Evolutionary conservation across 2,113 vertebrate species (phyloP).

Genomic region (Oxyura jamaicensis): DNA sequence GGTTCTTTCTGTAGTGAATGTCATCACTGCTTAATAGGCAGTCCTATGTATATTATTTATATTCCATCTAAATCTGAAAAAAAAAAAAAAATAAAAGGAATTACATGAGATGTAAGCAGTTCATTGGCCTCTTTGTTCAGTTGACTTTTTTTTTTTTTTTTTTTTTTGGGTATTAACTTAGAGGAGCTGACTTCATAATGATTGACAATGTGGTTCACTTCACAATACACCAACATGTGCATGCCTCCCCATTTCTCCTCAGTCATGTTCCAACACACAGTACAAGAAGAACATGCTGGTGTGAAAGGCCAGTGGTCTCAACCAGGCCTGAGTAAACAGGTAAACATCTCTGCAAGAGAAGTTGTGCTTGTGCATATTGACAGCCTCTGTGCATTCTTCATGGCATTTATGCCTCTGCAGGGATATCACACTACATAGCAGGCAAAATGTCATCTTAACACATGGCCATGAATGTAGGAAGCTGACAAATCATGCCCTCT

Average conservation of each 20-base stretch:
- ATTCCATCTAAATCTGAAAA: not conserved
- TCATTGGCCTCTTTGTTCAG: not conserved
- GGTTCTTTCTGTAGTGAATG: not conserved
- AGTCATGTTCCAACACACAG: not conserved
- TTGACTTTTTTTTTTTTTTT: not conserved
- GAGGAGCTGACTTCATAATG: not conserved
- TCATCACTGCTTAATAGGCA: not conserved
- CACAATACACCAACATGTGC: not conserved
- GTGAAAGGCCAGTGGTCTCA: not conserved
- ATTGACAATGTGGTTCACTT: rapidly evolving
- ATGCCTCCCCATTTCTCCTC: not conserved
- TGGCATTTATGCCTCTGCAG: not conserved
- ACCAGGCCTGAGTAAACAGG: not conserved
- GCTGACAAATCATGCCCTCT: not conserved
- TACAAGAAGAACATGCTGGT: not conserved
- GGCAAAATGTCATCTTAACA: not conserved
- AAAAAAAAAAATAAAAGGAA: not conserved
- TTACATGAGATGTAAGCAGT: not conserved
- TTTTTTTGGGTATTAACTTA: not conserved
- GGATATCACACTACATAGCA: not conserved
- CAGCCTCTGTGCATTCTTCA: not conserved
- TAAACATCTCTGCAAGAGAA: not conserved
- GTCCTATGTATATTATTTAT: not conserved
- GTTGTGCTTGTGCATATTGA: not conserved
- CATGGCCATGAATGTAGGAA: not conserved